These are phyloP conservation scores for Antedon mediterranea DNA, from an alignment of 53 echinoderm and acorn worm genomes.

Conservation along the genomic window DNA sequence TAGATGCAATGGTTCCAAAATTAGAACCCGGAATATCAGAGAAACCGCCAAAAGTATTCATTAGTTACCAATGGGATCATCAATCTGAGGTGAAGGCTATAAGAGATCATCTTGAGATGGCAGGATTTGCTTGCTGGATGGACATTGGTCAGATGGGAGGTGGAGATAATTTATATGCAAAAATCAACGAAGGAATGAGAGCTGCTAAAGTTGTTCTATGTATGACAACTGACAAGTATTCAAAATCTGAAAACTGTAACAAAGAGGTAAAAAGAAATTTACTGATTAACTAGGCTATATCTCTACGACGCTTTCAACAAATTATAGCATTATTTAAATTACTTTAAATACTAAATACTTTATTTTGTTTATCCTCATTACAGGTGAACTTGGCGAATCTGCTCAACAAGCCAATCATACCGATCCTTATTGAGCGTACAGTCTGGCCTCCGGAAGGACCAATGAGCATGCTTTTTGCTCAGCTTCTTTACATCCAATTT, in stretches of 20 bases:
- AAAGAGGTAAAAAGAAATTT: slow-evolving; percentile 46
- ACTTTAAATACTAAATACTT: background rate
- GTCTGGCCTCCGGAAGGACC: slow-evolving; percentile 89
- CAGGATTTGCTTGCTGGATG: slow-evolving; percentile 89
- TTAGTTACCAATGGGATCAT: slow-evolving; percentile 96
- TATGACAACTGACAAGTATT: slow-evolving; percentile 86
- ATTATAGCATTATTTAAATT: too few relatives aligned
- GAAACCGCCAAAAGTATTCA: slow-evolving; percentile 59
- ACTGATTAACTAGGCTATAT: background rate
- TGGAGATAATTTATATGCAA: slow-evolving; percentile 73
- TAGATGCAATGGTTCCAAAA: slow-evolving; percentile 41
- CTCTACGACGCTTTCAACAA: too few relatives aligned
- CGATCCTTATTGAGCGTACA: slow-evolving; percentile 63
- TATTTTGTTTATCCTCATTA: too few relatives aligned
- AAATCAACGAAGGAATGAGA: slow-evolving; percentile 87
- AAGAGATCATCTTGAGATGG: slow-evolving; percentile 75
- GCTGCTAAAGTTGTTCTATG: slow-evolving; percentile 80
- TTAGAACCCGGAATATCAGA: slow-evolving; percentile 21
- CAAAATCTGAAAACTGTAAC: slow-evolving; percentile 83
- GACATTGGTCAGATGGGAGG: slow-evolving; percentile 99
- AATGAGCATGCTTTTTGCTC: slow-evolving; percentile 96
- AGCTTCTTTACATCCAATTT: slow-evolving; percentile 95
- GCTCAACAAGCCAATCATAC: slow-evolving; percentile 94
- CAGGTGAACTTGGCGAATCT: slow-evolving; percentile 93
- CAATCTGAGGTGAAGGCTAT: slow-evolving; percentile 76